Evolutionary conservation across 2,888 invertebrate genomes (phyloP).

Genomic region (Xanthia icteritia): DNA sequence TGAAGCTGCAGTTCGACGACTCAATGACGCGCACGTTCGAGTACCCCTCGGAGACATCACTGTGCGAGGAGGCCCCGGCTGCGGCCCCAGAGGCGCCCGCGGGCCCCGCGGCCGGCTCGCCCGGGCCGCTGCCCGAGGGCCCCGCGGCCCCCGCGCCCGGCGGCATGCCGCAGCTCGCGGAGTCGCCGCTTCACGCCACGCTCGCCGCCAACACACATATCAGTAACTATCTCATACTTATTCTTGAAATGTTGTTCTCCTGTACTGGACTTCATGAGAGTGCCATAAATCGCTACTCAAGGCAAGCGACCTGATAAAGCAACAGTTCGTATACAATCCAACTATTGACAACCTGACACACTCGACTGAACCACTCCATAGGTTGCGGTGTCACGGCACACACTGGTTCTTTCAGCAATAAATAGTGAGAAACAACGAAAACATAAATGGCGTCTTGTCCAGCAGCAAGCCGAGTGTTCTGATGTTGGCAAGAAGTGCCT

Average conservation of each 20-base stretch:
- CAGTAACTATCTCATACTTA: constrained; percentile 67
- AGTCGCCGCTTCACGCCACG: constrained; percentile 65
- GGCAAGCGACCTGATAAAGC: not conserved
- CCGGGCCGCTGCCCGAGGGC: constrained; percentile 10
- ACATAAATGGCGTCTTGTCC: constrained; percentile 1
- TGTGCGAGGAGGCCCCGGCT: constrained; percentile 90
- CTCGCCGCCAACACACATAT: constrained; percentile 85
- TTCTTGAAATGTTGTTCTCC: not conserved
- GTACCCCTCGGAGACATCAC: constrained; percentile 97
- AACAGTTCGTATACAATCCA: too few relatives aligned
- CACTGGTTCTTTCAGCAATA: not conserved
- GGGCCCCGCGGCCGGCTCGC: constrained; percentile 1
- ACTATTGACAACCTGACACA: not conserved
- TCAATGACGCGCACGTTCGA: constrained; percentile 96
- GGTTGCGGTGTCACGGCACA: not conserved
- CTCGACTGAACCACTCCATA: not conserved
- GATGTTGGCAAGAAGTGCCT: not conserved
- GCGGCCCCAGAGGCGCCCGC: constrained; percentile 43
- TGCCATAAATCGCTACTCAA: not conserved
- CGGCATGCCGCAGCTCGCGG: constrained; percentile 62
- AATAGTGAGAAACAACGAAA: not conserved
- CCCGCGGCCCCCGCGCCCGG: constrained; percentile 45
- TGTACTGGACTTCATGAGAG: not conserved
- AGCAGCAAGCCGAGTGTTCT: not conserved
- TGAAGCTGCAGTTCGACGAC: constrained; percentile 97